A percentile compares a stretch with the other conserved stretches of the same genome.
Evolutionary conservation across 2,797 vertebrate genomes (phyloP).

Genomic region (Sylvia borin): DNA sequence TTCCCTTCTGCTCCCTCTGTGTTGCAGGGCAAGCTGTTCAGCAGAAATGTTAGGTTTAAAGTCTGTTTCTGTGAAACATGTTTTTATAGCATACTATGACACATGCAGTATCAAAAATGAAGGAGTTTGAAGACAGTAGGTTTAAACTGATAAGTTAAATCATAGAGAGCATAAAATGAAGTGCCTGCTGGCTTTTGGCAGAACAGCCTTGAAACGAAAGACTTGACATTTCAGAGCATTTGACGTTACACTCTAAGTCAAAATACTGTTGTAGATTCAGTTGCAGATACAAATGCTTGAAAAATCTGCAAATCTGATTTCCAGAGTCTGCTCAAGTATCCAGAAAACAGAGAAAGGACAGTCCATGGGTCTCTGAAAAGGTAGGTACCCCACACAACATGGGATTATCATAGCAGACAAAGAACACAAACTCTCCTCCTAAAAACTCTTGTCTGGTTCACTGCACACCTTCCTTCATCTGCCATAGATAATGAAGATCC

Average conservation of each 20-base stretch:
- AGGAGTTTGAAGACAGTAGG: not conserved
- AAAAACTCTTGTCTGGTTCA: not conserved
- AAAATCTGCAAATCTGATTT: not conserved
- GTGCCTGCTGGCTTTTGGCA: not conserved
- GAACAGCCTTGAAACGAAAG: not conserved
- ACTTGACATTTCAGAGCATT: not conserved
- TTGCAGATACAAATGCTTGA: not conserved
- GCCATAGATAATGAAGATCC: not conserved
- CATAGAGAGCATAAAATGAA: not conserved
- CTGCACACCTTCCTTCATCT: not conserved
- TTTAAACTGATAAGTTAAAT: not conserved
- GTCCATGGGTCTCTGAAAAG: not conserved
- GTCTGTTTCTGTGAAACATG: not conserved
- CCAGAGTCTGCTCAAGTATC: not conserved
- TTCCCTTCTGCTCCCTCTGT: not conserved
- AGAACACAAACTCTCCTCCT: not conserved
- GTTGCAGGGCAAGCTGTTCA: not conserved
- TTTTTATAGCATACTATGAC: not conserved
- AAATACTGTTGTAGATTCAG: not conserved
- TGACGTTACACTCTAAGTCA: not conserved
- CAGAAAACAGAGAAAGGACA: not conserved
- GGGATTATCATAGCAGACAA: not conserved
- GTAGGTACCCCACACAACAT: accelerated
- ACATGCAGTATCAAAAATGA: not conserved
- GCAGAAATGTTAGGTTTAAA: not conserved